Evolutionary conservation across 2,113 vertebrate genomes (phyloP).

Genomic region (zebrafish (Danio rerio)): DNA sequence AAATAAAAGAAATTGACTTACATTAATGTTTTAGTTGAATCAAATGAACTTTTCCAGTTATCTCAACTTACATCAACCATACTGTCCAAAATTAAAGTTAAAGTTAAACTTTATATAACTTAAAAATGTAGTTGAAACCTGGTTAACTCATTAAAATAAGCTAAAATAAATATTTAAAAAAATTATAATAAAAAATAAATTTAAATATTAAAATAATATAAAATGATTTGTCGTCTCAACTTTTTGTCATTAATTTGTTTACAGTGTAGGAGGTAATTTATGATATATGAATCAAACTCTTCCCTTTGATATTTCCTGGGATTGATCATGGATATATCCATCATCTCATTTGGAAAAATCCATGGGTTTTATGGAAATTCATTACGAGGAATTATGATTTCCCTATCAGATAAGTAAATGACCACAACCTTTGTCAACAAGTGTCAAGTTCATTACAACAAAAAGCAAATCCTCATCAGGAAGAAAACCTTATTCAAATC

Average conservation of each 20-base stretch:
- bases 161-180: no score
- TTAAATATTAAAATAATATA: no score
- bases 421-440: background rate
- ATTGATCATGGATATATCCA: conserved; percentile 8
- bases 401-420: conserved; percentile 17
- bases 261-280: background rate
- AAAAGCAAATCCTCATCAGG: background rate
- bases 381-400: background rate
- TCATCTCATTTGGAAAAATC: conserved; percentile 8
- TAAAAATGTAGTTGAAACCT: no score
- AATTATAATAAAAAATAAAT: no score
- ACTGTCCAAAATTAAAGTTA: no score
- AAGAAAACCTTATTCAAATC: conserved; percentile 39
- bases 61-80: no score
- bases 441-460: background rate
- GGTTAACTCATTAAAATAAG: no score
- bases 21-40: background rate
- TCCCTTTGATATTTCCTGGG: background rate
- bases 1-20: background rate
- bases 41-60: no score
- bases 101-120: no score
- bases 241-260: no score
- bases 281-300: background rate
- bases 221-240: no score
- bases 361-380: conserved; percentile 12